These are phyloP conservation scores for Toxotes lorentzi DNA, from an alignment of 2,797 vertebrate species.

Conservation along the genomic window DNA sequence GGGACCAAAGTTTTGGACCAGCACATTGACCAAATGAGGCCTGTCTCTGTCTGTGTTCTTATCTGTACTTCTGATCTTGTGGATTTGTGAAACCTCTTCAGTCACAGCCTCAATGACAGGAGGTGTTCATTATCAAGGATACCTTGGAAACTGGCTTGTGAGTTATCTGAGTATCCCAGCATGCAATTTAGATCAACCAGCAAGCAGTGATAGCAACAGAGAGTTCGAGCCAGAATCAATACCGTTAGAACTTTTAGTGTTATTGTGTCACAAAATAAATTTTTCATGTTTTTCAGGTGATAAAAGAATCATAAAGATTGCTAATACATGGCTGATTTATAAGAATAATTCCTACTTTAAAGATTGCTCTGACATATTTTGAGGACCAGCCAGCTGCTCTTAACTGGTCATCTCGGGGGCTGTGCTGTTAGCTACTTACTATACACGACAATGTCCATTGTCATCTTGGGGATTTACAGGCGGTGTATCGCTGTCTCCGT, in stretches of 20 bases:
- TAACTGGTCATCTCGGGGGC: no score
- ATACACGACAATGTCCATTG: not conserved
- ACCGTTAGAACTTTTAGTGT: not conserved
- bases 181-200: not conserved
- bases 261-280: not conserved
- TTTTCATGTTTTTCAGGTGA: not conserved
- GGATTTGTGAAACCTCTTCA: not conserved
- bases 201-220: not conserved
- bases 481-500: no score
- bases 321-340: not conserved
- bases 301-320: not conserved
- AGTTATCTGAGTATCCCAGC: not conserved
- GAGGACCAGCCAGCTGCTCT: no score
- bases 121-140: not conserved
- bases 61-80: not conserved
- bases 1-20: not conserved
- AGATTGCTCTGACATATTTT: no score
- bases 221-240: not conserved
- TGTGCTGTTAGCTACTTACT: no score
- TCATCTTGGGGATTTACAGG: no score
- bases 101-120: not conserved
- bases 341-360: no score
- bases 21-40: not conserved
- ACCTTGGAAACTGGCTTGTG: not conserved
- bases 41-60: not conserved